A percentile compares a stretch with the other conserved stretches of the same genome.
phyloP scores from a whole-genome alignment of 2,888 invertebrate species.

The Tetheella fluctuosa region DNA sequence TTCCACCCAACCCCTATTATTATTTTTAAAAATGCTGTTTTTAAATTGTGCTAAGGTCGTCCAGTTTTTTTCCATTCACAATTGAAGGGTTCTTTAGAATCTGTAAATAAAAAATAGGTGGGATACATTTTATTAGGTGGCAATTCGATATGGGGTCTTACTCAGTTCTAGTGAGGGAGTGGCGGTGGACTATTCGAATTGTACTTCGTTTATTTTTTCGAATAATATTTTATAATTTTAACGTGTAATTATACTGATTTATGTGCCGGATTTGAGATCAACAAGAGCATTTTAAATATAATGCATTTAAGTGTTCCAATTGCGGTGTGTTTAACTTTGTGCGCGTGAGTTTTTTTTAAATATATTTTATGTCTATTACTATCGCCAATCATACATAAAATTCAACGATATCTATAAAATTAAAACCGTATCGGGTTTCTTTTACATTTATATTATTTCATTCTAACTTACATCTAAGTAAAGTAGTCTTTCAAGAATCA shows the following conservation, averaged over 20 bases:
- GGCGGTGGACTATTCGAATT: neutral
- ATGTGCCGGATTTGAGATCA: too few relatives aligned
- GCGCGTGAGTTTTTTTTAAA: too few relatives aligned
- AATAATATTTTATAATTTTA: neutral
- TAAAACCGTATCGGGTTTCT: too few relatives aligned
- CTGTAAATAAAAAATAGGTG: conserved; percentile 40
- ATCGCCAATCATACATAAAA: too few relatives aligned
- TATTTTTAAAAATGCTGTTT: conserved; percentile 53
- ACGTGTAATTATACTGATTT: too few relatives aligned
- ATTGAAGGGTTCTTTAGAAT: conserved; percentile 47
- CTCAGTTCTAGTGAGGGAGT: conserved; percentile 24
- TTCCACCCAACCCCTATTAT: conserved; percentile 57
- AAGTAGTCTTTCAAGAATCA: too few relatives aligned
- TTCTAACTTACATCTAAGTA: too few relatives aligned
- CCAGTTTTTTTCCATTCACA: conserved; percentile 37
- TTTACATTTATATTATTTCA: too few relatives aligned
- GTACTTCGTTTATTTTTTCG: neutral
- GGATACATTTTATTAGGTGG: conserved; percentile 53
- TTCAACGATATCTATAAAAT: too few relatives aligned
- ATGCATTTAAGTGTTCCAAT: neutral
- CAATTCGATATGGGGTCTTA: conserved; percentile 39
- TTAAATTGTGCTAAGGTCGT: conserved; percentile 73
- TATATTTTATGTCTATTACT: too few relatives aligned
- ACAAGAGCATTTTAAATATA: neutral
- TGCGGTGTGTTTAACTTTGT: too few relatives aligned